phyloP scores from a whole-genome alignment of 2,888 invertebrate genomes.

The Bhutanitis thaidina region DNA sequence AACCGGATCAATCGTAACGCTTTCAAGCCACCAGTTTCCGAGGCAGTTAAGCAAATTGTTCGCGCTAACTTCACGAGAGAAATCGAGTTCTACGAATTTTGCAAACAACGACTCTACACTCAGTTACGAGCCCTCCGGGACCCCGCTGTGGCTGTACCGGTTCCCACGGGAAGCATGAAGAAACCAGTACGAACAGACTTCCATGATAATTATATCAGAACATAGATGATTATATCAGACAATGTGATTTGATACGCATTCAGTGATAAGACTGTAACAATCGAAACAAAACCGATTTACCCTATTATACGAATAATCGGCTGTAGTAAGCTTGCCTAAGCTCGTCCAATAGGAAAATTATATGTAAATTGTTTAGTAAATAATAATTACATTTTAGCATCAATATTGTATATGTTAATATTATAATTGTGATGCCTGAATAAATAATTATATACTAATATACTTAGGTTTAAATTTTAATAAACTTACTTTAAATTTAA shows the following conservation, averaged over 20 bases:
- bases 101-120: conserved; percentile 89
- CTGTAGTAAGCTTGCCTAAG: neutral
- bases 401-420: too few relatives aligned
- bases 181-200: conserved; percentile 25
- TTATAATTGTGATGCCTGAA: too few relatives aligned
- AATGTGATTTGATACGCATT: neutral
- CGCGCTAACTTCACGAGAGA: conserved; percentile 92
- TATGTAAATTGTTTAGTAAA: conserved; percentile 1
- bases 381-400: neutral
- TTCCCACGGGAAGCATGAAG: conserved; percentile 36
- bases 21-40: conserved; percentile 92
- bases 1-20: conserved; percentile 91
- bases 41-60: conserved; percentile 91
- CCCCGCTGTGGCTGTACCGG: conserved; percentile 52
- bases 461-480: too few relatives aligned
- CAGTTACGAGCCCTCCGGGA: conserved; percentile 87
- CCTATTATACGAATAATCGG: neutral
- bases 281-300: neutral
- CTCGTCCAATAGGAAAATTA: neutral
- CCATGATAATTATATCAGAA: conserved; percentile 16
- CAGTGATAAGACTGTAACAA: conserved; percentile 10
- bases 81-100: conserved; percentile 95
- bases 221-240: conserved; percentile 4
- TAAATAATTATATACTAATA: too few relatives aligned
- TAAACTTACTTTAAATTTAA: too few relatives aligned